These are phyloP conservation scores for Periphyllus acericola DNA, from an alignment of 2,888 invertebrate genomes.

Conservation along the genomic window DNA sequence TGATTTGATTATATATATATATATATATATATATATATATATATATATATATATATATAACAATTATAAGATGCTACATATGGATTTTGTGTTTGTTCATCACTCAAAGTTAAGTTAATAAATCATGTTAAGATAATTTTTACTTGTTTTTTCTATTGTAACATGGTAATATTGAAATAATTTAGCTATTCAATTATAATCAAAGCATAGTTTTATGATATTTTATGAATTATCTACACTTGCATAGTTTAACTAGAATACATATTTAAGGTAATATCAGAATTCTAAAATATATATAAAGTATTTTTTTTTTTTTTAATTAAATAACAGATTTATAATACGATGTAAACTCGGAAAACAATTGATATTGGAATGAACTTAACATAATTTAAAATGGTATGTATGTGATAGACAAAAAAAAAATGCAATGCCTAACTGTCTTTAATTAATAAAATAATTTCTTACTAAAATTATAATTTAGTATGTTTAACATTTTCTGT, in stretches of 20 bases:
- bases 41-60: neutral
- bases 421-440: neutral
- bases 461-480: constrained; percentile 73
- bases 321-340: neutral
- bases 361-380: neutral
- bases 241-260: constrained; percentile 6
- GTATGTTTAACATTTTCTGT: constrained; percentile 91
- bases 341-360: neutral
- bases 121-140: constrained; percentile 3
- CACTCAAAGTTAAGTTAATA: neutral
- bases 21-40: too few species aligned
- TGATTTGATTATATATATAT: too few species aligned
- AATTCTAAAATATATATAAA: constrained; percentile 9
- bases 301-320: neutral
- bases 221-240: neutral
- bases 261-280: neutral
- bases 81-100: neutral
- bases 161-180: neutral
- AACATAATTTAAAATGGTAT: neutral
- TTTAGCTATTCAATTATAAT: neutral
- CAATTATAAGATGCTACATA: neutral
- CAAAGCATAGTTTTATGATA: neutral
- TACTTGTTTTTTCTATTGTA: neutral
- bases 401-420: constrained; percentile 13
- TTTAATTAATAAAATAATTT: constrained; percentile 23